Evolutionary conservation across 2,113 vertebrate genomes (phyloP).

Genomic region (Pogona vitticeps): DNA sequence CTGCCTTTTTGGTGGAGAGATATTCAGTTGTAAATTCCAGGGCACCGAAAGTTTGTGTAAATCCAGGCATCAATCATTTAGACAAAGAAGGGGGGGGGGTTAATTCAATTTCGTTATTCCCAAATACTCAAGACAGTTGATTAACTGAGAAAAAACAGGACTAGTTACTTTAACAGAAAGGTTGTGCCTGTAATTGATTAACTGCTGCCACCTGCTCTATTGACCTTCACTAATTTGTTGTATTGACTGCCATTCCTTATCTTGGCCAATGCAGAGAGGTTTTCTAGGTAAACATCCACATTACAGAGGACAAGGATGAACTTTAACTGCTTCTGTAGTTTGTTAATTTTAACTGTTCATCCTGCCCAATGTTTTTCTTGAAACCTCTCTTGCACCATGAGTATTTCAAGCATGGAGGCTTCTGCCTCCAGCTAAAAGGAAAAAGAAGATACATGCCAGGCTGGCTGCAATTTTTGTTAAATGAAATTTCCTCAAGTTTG

Average conservation of each 20-base stretch:
- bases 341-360: conserved; percentile 41
- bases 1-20: conserved; percentile 63
- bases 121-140: conserved; percentile 68
- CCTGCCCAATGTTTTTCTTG: conserved; percentile 22
- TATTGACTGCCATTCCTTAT: conserved; percentile 71
- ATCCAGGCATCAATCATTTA: conserved; percentile 70
- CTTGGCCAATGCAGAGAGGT: conserved; percentile 38
- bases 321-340: conserved; percentile 44
- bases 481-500: not conserved
- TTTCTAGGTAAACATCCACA: conserved; percentile 65
- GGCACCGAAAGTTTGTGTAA: conserved; percentile 69
- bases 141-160: conserved; percentile 74
- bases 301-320: conserved; percentile 42
- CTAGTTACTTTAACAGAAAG: conserved; percentile 59
- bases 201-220: conserved; percentile 68
- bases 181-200: conserved; percentile 73
- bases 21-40: conserved; percentile 70
- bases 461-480: not conserved
- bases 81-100: conserved; percentile 38
- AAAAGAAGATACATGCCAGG: not conserved
- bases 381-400: conserved; percentile 16
- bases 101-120: conserved; percentile 74
- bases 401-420: not conserved
- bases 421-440: not conserved
- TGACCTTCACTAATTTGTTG: conserved; percentile 76